Evolutionary conservation across 2,113 vertebrate genomes (phyloP).

Genomic region (Cebus imitator): DNA sequence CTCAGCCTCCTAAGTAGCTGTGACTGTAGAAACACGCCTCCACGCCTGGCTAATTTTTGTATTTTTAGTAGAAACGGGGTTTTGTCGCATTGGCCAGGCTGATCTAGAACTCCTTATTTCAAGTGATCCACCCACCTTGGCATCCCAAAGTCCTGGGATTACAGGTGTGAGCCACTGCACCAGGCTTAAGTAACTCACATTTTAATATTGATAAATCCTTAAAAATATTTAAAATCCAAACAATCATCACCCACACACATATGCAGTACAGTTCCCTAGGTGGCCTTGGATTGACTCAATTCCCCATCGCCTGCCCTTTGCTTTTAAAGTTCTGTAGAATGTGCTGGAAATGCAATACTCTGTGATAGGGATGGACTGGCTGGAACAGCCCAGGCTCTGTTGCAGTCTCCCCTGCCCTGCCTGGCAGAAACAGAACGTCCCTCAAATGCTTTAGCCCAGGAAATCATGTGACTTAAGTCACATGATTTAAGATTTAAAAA

Average conservation of each 20-base stretch:
- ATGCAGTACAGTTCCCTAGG: not conserved
- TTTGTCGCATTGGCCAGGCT: too few species aligned
- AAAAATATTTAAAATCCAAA: not conserved
- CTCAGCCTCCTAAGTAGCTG: too few species aligned
- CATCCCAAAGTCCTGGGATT: too few species aligned
- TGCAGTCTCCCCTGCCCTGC: not conserved
- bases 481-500: not conserved
- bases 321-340: not conserved
- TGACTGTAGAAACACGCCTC: too few species aligned
- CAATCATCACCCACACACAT: not conserved
- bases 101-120: too few species aligned
- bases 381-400: not conserved
- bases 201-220: not conserved
- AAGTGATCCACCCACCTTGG: too few species aligned
- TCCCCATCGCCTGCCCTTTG: not conserved
- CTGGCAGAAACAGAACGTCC: not conserved
- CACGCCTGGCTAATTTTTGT: too few species aligned
- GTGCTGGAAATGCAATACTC: not conserved
- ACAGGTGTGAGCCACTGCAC: too few species aligned
- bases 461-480: not conserved
- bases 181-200: not conserved
- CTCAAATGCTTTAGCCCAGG: not conserved
- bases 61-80: too few species aligned
- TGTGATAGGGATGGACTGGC: not conserved
- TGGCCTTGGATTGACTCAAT: not conserved